phyloP scores from a whole-genome alignment of 2,797 vertebrate genomes.

The Prunella strophiata region DNA sequence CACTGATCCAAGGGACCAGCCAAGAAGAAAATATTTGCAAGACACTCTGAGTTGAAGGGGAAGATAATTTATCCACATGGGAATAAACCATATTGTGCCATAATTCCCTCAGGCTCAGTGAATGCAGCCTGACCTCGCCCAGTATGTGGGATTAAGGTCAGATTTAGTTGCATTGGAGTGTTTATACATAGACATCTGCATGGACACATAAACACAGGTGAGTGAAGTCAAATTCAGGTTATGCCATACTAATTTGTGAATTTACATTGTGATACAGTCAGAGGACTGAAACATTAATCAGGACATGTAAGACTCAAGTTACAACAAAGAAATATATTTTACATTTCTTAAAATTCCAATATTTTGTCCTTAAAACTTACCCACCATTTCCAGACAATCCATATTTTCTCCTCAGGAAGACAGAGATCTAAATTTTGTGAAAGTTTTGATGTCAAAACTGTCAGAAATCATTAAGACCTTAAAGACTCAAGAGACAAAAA shows the following conservation, averaged over 20 bases:
- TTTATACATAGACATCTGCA: neutral
- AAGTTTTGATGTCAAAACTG: neutral
- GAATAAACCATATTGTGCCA: neutral
- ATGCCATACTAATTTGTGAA: neutral
- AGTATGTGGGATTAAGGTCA: neutral
- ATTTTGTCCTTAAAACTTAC: neutral
- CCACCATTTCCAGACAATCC: neutral
- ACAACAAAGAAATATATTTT: neutral
- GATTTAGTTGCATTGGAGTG: neutral
- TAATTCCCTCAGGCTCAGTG: neutral
- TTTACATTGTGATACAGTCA: neutral
- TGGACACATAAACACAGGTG: neutral
- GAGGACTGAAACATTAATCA: neutral
- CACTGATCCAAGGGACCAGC: neutral
- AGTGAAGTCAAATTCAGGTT: neutral
- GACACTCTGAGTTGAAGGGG: neutral
- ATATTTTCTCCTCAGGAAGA: neutral
- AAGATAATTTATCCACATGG: neutral
- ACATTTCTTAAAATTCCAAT: neutral
- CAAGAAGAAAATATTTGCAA: neutral
- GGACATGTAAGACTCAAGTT: rapidly evolving
- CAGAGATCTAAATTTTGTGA: neutral
- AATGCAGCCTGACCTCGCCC: neutral
- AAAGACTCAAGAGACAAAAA: neutral
- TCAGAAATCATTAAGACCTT: neutral